Conservation (phyloP, 2,888 invertebrate genomes). For the Lagria hirta region DNA sequence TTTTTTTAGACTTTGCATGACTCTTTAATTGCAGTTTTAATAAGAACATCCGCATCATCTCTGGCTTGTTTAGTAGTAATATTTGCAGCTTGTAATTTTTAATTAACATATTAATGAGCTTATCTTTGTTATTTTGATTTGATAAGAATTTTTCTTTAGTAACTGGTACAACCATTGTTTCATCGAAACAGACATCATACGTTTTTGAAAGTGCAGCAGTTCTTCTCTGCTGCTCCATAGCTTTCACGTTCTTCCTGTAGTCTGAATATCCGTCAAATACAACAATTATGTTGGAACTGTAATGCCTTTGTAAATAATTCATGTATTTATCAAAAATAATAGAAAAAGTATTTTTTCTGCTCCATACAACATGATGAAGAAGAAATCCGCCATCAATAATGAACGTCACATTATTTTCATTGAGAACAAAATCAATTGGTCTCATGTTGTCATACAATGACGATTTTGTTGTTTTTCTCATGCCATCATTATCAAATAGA, state of each 20-base stretch:
- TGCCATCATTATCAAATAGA: slow-evolving; percentile 30
- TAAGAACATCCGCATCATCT: no score
- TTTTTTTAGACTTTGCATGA: no score
- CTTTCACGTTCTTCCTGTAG: slow-evolving; percentile 45
- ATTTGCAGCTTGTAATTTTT: no score
- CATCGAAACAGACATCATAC: slow-evolving; percentile 46
- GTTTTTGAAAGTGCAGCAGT: slow-evolving; percentile 46
- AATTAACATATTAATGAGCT: background rate
- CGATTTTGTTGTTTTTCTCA: slow-evolving; percentile 31
- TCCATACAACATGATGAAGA: slow-evolving; percentile 21
- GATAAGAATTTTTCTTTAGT: slow-evolving; percentile 37
- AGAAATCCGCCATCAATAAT: slow-evolving; percentile 26
- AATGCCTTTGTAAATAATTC: slow-evolving; percentile 37
- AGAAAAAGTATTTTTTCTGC: slow-evolving; percentile 10
- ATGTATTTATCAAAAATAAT: slow-evolving; percentile 35
- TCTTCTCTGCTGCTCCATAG: slow-evolving; percentile 46
- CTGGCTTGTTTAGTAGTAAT: no score
- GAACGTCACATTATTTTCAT: slow-evolving; percentile 20
- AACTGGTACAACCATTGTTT: slow-evolving; percentile 41
- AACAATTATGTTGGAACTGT: slow-evolving; percentile 36
- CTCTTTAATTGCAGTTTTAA: no score
- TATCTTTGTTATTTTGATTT: slow-evolving; percentile 24
- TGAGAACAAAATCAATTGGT: slow-evolving; percentile 13
- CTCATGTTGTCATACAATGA: slow-evolving; percentile 31
- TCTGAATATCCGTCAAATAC: slow-evolving; percentile 31